Conservation (phyloP, 2,113 vertebrate genomes). For the Oceanodroma tethys region DNA sequence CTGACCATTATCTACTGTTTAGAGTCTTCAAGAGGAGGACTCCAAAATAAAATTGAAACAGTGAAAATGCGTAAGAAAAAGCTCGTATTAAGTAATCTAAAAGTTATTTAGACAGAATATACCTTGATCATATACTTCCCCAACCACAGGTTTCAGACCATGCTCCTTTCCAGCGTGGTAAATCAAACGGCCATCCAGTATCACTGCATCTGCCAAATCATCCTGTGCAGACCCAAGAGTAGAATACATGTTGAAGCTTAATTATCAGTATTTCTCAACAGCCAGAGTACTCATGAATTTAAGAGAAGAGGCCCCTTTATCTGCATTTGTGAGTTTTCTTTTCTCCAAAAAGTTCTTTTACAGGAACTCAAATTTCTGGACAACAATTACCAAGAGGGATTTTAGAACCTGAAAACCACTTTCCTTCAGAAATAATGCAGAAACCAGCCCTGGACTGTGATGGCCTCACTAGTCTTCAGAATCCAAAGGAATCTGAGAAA, state of each 20-base stretch:
- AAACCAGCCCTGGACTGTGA: background rate
- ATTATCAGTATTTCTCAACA: background rate
- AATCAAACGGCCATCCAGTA: slow-evolving; percentile 75
- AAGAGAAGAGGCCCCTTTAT: background rate
- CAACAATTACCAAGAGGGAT: background rate
- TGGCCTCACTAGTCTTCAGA: background rate
- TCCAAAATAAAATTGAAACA: background rate
- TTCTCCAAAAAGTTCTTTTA: background rate
- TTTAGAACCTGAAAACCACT: background rate
- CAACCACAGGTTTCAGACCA: slow-evolving; percentile 84
- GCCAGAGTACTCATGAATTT: background rate
- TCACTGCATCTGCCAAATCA: slow-evolving; percentile 82
- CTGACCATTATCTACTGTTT: background rate
- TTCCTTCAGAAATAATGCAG: background rate
- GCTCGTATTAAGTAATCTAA: background rate
- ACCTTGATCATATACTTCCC: slow-evolving; percentile 83
- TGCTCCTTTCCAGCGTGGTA: slow-evolving; percentile 80
- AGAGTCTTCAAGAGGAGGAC: background rate
- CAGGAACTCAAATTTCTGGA: background rate
- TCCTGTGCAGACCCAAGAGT: slow-evolving; percentile 62
- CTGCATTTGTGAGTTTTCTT: background rate
- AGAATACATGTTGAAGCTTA: background rate
- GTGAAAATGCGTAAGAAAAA: background rate
- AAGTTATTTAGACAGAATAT: background rate
- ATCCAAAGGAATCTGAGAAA: background rate